A percentile compares a stretch with the other conserved stretches of the same genome.
phyloP scores from a whole-genome alignment of 2,113 vertebrate species.

The Coracopsis vasa region DNA sequence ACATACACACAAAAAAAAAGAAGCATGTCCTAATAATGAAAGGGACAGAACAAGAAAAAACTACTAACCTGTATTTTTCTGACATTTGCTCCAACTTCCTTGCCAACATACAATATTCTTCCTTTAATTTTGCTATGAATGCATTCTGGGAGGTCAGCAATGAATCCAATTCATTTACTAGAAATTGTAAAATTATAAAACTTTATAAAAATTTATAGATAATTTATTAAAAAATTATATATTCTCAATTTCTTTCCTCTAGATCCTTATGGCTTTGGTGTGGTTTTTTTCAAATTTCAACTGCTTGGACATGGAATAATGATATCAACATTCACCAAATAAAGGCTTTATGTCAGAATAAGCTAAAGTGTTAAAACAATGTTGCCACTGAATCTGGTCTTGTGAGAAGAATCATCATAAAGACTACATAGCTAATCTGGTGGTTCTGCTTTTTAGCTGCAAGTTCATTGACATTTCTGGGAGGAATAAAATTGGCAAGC shows the following conservation, averaged over 20 bases:
- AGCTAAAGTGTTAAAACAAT: background rate
- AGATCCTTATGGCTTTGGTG: background rate
- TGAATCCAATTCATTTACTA: slow-evolving; percentile 84
- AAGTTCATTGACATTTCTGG: background rate
- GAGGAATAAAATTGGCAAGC: slow-evolving; percentile 22
- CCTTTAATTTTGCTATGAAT: slow-evolving; percentile 86
- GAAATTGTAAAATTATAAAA: slow-evolving; percentile 48
- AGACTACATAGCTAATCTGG: background rate
- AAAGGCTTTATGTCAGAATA: background rate
- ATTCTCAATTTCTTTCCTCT: background rate
- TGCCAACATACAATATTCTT: slow-evolving; percentile 82
- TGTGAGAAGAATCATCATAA: background rate
- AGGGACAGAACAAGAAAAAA: background rate
- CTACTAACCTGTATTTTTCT: slow-evolving; percentile 82
- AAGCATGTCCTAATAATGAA: background rate
- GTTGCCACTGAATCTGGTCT: background rate
- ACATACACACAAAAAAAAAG: background rate
- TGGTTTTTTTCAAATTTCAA: background rate
- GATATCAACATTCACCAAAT: background rate
- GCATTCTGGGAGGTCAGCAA: slow-evolving; percentile 88
- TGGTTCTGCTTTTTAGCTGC: background rate
- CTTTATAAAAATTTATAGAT: background rate
- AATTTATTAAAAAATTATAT: background rate
- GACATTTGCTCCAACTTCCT: slow-evolving; percentile 81
- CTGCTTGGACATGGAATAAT: background rate